Percentiles rank a stretch among this genome's conserved stretches.
Evolutionary conservation across 1,140 invertebrate species (phyloP).

Genomic region (Atta colombica): DNA sequence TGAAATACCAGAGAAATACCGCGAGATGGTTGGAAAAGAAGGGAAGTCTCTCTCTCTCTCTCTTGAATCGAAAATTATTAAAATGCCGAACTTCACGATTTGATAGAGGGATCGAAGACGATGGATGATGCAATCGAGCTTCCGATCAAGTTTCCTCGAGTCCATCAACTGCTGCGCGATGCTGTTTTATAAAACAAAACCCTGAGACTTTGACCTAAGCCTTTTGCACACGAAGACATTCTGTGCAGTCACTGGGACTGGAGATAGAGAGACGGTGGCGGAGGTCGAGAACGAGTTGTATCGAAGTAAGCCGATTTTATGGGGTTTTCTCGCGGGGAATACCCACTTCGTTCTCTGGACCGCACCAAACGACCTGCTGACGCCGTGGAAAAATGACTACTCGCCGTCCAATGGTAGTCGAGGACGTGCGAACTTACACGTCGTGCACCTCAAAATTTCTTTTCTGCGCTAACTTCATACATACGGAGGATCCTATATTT

Average conservation of each 20-base stretch:
- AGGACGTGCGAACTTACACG: constrained; percentile 59
- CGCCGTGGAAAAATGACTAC: constrained; percentile 68
- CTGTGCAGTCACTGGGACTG: not conserved
- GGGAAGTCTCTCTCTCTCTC: not conserved
- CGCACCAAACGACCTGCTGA: constrained; percentile 72
- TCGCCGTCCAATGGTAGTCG: constrained; percentile 47
- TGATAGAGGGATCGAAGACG: not conserved
- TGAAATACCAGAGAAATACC: not conserved
- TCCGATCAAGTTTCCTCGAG: not conserved
- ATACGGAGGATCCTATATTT: constrained; percentile 41
- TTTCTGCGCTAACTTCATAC: constrained; percentile 12
- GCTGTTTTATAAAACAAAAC: constrained; percentile 74
- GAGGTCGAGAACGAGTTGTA: constrained; percentile 44
- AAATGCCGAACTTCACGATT: not conserved
- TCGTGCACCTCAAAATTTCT: constrained; percentile 63
- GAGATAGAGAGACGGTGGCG: not conserved
- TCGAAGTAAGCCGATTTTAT: constrained; percentile 81
- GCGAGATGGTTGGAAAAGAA: not conserved
- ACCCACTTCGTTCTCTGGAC: constrained; percentile 40
- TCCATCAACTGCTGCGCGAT: constrained; percentile 39
- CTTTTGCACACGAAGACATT: not conserved
- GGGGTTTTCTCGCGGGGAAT: constrained; percentile 69
- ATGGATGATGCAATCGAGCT: constrained; percentile 11
- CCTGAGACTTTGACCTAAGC: constrained; percentile 58
- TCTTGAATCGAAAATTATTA: constrained; percentile 28